Conservation (phyloP, 2,888 invertebrate species). For the Megastigmus dorsalis region DNA sequence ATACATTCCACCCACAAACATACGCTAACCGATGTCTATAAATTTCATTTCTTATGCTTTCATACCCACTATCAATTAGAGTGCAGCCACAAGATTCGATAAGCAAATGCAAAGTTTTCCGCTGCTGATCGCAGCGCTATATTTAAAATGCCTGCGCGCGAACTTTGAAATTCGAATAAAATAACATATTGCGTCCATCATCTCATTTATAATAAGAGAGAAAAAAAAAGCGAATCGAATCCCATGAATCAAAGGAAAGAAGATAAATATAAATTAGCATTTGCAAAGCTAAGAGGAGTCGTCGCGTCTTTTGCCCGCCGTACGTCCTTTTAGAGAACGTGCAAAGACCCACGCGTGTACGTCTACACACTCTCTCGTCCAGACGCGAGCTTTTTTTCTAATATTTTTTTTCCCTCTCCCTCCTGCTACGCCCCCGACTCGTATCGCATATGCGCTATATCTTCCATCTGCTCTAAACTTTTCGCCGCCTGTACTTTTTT, state of each 20-base stretch:
- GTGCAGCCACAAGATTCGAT: too few relatives aligned
- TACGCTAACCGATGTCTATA: too few relatives aligned
- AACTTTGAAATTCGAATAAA: not conserved
- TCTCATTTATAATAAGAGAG: not conserved
- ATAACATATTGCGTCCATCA: not conserved
- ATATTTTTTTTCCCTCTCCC: not conserved
- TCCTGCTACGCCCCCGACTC: conserved; percentile 11
- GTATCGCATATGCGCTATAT: too few relatives aligned
- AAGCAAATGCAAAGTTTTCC: too few relatives aligned
- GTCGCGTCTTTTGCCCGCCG: not conserved
- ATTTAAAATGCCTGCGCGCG: too few relatives aligned
- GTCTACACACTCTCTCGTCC: not conserved
- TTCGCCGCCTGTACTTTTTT: not conserved
- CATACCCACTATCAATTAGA: too few relatives aligned
- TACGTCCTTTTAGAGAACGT: conserved; percentile 6
- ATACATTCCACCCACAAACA: too few relatives aligned
- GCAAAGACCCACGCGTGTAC: not conserved
- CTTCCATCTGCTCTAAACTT: not conserved
- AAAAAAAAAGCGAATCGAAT: too few relatives aligned
- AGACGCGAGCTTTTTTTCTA: not conserved
- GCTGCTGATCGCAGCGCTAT: too few relatives aligned
- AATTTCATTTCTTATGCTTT: too few relatives aligned
- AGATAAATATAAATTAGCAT: conserved; percentile 8
- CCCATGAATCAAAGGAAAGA: not conserved
- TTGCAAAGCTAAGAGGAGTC: not conserved